These are phyloP conservation scores for Eurystomus gularis DNA, from an alignment of 2,113 vertebrate species.

Conservation along the genomic window DNA sequence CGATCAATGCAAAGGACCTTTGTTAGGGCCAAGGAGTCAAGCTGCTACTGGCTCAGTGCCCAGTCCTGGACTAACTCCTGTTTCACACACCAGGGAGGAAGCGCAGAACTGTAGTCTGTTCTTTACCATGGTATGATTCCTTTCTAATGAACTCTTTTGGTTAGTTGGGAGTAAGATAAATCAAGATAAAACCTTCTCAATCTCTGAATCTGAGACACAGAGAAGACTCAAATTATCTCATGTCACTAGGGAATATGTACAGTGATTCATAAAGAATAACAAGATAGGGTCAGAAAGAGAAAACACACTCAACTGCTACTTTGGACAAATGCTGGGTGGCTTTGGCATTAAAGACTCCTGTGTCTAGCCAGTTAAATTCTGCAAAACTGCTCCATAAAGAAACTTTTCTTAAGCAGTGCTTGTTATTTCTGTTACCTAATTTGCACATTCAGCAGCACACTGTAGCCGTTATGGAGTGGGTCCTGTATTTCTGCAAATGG, in stretches of 20 bases:
- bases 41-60: neutral
- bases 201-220: neutral
- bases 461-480: constrained; percentile 30
- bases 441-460: constrained; percentile 33
- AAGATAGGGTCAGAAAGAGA: neutral
- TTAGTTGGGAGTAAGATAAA: neutral
- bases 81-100: neutral
- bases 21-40: neutral
- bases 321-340: neutral
- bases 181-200: neutral
- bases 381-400: neutral
- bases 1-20: neutral
- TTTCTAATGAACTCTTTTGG: neutral
- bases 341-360: neutral
- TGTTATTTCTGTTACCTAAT: constrained; percentile 55
- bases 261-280: neutral
- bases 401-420: constrained; percentile 22
- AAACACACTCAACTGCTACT: neutral
- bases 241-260: neutral
- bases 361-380: neutral
- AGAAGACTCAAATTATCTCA: neutral
- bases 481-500: constrained; percentile 50
- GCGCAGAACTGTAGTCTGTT: neutral
- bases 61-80: neutral
- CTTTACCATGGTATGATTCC: neutral